Evolutionary conservation across 2,113 vertebrate species (phyloP).

Genomic region (Edolisoma coerulescens): DNA sequence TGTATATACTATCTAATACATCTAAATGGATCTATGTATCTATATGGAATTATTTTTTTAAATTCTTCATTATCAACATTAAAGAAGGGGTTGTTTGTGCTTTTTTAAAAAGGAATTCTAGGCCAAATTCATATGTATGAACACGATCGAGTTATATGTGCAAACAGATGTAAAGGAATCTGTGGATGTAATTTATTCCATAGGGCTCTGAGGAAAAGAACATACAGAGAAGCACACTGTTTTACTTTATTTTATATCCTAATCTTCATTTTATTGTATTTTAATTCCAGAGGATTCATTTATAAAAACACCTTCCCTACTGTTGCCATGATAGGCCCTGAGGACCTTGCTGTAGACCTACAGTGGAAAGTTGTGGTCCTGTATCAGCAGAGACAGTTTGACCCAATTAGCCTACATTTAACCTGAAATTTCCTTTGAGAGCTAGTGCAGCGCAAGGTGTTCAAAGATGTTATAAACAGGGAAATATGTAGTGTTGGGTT

Average conservation of each 20-base stretch:
- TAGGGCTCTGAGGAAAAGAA: neutral
- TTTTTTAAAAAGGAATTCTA: neutral
- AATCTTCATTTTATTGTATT: neutral
- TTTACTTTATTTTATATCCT: neutral
- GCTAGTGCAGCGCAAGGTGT: neutral
- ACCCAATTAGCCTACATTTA: neutral
- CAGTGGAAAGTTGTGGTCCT: neutral
- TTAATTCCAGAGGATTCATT: neutral
- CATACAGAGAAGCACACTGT: neutral
- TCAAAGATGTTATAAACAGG: neutral
- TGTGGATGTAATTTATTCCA: neutral
- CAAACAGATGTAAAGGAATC: neutral
- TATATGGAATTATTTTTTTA: neutral
- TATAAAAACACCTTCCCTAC: neutral
- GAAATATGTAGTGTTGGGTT: fast-evolving
- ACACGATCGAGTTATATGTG: neutral
- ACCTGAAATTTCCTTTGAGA: neutral
- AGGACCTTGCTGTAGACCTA: neutral
- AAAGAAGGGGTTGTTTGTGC: neutral
- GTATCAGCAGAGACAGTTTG: neutral
- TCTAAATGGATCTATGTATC: neutral
- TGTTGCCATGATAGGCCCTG: neutral
- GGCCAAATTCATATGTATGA: neutral
- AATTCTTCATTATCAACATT: neutral
- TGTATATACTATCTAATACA: neutral